Evolutionary conservation across 2,888 invertebrate genomes (phyloP), one percentile per base, ranked within the genome.

Genomic region (Synanthedon myopaeformis): DNA sequence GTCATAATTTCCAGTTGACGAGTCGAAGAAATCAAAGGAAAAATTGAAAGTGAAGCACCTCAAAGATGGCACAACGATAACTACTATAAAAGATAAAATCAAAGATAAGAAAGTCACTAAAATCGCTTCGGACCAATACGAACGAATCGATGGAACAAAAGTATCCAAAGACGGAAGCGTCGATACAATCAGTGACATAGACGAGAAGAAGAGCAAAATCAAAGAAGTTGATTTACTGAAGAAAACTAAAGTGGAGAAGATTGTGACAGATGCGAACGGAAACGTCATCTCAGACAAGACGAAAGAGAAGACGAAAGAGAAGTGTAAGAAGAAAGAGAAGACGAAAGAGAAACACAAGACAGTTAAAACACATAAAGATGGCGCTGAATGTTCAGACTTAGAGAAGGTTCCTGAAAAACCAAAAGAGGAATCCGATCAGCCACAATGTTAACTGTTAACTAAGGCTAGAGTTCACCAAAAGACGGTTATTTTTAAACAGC

Each of bases 271-370:
- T 6, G n/a, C 14, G 10, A 6, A 53, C 5, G 57, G 57, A 11
- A 57, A 55, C 51, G 23, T 57, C 5, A 14, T 57, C 8, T 57
- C 57, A 0, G 57, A 57, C 11, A 51, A 17, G 1, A 52, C 42
- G 42, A 57, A 42, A n/a, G 13, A 11, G 5, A 53, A 52, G 11
- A 35, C 17, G 10, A 57, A 57, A 42, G 53, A 55, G 0, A 57
- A 53, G 42, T 11, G 4, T 0, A 57, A 41, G 51, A 53, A 52
- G 52, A 57, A 57, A 11, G 55, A 55, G 11, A 57, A 57, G 3
- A 49, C 50, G 49, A 50, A 41, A 8, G 2, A 54, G 48, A 48
- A 41, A 3, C 2, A 49, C 12, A 49, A 4, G 23, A 49, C 13
- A 49, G 23, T 23, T 5, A 49, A 49, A 11, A 49, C 23, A 17